Evolutionary conservation across 2,797 vertebrate genomes (phyloP), one percentile per base, ranked within the genome.

Genomic region (Eutrigla gurnardus): DNA sequence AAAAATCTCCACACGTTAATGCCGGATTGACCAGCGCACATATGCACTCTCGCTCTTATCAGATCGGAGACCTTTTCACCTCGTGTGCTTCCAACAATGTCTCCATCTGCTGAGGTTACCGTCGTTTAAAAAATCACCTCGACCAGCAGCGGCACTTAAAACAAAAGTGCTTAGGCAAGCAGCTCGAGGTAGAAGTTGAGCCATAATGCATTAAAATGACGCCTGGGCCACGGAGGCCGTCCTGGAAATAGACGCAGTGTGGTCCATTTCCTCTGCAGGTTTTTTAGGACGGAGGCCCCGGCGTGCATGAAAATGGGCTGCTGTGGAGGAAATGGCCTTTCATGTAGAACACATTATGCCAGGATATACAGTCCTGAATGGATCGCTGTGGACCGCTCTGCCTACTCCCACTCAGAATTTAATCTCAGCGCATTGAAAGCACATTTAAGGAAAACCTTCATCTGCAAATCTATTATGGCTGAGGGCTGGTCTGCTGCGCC

Each of bases 141-240:
- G 65, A 75, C 73, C 40, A 47, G 71, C 78, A 81, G 85, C 86
- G 82, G 86, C 68, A 71, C 82, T 88, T 60, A 61, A 85, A 83
- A 88, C 81, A 84, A 93, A 68, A 91, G 73, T 73, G 83, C 88
- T 88, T 78, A 83, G 81, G 81, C 91, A 88, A 25, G 88, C 86
- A 87, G 75, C 63, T 83, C 61, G 65, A 80, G 84, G 81, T 60
- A 55, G 58, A 81, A 80, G 75, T 78, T 65, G 83, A 80, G 81
- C 69, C 65, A 63, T 78, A 78, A 73, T 81, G 71, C 78, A 74
- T 92, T 91, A 85, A 89, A 92, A 91, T 86, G 85, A 90, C 25
- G 86, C 78, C 62, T 64, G 81, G 80, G 84, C 84, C 70, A 14
- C 55, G 17, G 68, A 80, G 80, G 86, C 81, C 65, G 62, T 77